Conservation (phyloP, 2,113 vertebrate species). For the Rhodinocichla rosea region DNA sequence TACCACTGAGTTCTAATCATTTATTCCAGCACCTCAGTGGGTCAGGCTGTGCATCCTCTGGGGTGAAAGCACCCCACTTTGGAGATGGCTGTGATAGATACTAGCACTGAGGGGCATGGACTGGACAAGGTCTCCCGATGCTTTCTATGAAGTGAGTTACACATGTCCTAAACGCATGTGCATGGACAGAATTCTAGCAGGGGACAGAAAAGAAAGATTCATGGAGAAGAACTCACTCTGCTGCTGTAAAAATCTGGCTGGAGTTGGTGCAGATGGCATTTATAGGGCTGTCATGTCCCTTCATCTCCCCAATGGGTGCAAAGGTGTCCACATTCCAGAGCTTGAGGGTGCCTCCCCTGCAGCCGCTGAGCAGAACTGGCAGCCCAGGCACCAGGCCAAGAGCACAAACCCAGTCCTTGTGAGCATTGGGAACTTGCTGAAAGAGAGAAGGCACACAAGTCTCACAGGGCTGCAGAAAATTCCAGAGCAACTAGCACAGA, state of each 20-base stretch:
- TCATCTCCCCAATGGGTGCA: constrained; percentile 81
- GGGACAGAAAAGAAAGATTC: not conserved
- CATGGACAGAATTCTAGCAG: not conserved
- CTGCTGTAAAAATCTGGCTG: constrained; percentile 89
- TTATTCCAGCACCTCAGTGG: not conserved
- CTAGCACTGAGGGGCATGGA: not conserved
- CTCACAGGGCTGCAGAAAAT: not conserved
- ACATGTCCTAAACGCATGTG: not conserved
- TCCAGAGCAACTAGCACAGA: accelerated
- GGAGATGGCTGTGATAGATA: not conserved
- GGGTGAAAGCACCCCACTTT: not conserved
- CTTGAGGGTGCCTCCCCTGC: constrained; percentile 88
- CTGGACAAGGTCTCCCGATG: not conserved
- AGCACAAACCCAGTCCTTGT: constrained; percentile 89
- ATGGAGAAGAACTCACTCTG: constrained; percentile 84
- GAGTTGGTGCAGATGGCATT: constrained; percentile 91
- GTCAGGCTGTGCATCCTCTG: not conserved
- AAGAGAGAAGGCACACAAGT: not conserved
- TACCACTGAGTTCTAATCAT: not conserved
- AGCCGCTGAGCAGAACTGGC: constrained; percentile 84
- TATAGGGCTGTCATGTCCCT: constrained; percentile 91
- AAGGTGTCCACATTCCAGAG: constrained; percentile 89
- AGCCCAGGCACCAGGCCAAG: constrained; percentile 82
- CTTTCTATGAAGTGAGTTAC: not conserved
- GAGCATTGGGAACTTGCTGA: constrained; percentile 87